Conservation (phyloP, 2,797 vertebrate species). For the Gallinago solitaria region DNA sequence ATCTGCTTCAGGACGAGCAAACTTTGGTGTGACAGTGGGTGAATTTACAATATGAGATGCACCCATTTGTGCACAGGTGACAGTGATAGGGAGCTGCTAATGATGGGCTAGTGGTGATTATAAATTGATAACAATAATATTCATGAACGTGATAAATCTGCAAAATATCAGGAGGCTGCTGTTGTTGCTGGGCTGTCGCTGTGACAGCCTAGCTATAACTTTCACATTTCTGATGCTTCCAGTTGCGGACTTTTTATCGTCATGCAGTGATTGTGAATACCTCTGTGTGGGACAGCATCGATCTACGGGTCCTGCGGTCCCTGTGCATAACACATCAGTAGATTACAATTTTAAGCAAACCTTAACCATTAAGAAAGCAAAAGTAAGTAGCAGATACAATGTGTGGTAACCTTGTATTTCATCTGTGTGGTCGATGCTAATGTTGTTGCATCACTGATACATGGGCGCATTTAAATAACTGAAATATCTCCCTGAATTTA, state of each 20-base stretch:
- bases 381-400: background rate
- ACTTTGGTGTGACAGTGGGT: background rate
- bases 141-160: background rate
- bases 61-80: background rate
- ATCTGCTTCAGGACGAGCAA: background rate
- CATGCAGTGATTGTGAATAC: rapidly evolving
- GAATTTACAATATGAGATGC: background rate
- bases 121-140: background rate
- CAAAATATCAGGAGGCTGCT: background rate
- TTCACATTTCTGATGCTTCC: background rate
- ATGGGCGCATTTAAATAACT: background rate
- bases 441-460: background rate
- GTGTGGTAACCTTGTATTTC: background rate
- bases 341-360: background rate
- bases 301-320: rapidly evolving
- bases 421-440: background rate
- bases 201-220: background rate
- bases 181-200: background rate
- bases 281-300: rapidly evolving
- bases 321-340: rapidly evolving
- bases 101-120: rapidly evolving
- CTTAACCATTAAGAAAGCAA: background rate
- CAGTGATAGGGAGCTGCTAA: background rate
- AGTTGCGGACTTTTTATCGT: background rate
- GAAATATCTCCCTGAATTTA: background rate